phyloP scores from a whole-genome alignment of 1,140 invertebrate species.

The Magallana angulata region DNA sequence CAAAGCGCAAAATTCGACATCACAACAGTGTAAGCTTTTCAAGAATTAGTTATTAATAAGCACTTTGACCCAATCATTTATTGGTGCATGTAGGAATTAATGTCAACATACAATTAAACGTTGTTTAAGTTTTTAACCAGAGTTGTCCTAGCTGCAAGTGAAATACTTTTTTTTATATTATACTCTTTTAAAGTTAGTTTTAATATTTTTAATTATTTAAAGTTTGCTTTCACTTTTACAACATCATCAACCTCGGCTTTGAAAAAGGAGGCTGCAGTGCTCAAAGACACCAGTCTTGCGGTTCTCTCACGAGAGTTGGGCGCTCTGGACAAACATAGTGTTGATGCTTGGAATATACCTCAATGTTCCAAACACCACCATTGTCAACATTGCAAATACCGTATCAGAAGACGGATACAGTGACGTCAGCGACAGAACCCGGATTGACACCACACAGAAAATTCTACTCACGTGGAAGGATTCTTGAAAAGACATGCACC shows the following conservation, averaged over 20 bases:
- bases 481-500: conserved; percentile 47
- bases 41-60: no score
- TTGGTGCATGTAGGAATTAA: no score
- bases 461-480: conserved; percentile 50
- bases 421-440: conserved; percentile 42
- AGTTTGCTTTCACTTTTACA: neutral
- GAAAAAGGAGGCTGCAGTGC: conserved; percentile 48
- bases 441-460: conserved; percentile 37
- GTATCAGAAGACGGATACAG: conserved; percentile 46
- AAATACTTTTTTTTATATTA: no score
- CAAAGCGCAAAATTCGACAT: neutral
- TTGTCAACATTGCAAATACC: conserved; percentile 47
- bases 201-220: no score
- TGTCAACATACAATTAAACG: no score
- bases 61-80: no score
- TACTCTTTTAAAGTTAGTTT: no score
- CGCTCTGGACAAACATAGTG: conserved; percentile 34
- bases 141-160: no score
- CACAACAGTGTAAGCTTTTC: neutral
- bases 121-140: no score
- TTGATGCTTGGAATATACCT: conserved; percentile 53
- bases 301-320: conserved; percentile 49
- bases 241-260: conserved; percentile 29
- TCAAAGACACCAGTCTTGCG: conserved; percentile 52
- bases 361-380: conserved; percentile 53